Evolutionary conservation across 1,140 invertebrate genomes (phyloP).

Genomic region (Rhynchophorus ferrugineus): DNA sequence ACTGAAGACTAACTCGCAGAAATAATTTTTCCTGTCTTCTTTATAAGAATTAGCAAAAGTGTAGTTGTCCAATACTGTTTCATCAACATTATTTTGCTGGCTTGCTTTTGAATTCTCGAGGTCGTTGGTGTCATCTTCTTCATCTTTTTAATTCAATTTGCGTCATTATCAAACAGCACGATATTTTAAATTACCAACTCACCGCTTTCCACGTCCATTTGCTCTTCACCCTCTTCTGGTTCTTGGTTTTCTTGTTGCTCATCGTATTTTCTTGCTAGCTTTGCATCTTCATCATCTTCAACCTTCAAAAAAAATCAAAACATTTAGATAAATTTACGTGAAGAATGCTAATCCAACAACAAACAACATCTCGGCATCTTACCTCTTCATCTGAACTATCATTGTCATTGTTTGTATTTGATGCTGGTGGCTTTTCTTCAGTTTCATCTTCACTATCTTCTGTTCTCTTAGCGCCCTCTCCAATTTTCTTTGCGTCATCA

Average conservation of each 20-base stretch:
- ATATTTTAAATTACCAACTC: constrained; percentile 4
- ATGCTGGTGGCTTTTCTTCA: constrained; percentile 31
- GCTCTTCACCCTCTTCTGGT: constrained; percentile 62
- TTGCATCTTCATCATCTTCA: constrained; percentile 51
- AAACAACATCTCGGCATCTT: too few species aligned
- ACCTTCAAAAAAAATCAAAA: constrained; percentile 27
- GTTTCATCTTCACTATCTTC: constrained; percentile 51
- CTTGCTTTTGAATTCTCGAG: neutral
- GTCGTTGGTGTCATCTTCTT: constrained; percentile 39
- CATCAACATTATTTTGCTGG: constrained; percentile 32
- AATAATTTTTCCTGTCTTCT: constrained; percentile 66
- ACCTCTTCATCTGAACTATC: constrained; percentile 55
- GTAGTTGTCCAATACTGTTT: constrained; percentile 43
- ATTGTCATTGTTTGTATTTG: constrained; percentile 31
- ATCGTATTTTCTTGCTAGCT: constrained; percentile 49
- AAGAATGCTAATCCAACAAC: neutral
- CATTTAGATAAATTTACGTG: neutral
- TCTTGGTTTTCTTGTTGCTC: constrained; percentile 74
- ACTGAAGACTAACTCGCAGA: constrained; percentile 63
- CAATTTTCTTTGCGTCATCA: constrained; percentile 35
- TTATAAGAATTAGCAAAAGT: constrained; percentile 56
- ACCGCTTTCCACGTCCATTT: constrained; percentile 40
- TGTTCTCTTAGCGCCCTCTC: constrained; percentile 29
- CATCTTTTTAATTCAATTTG: too few species aligned
- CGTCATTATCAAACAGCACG: too few species aligned